These are phyloP conservation scores for Drosophila meridiana DNA, from an alignment of 2,888 invertebrate species.

Conservation along the genomic window DNA sequence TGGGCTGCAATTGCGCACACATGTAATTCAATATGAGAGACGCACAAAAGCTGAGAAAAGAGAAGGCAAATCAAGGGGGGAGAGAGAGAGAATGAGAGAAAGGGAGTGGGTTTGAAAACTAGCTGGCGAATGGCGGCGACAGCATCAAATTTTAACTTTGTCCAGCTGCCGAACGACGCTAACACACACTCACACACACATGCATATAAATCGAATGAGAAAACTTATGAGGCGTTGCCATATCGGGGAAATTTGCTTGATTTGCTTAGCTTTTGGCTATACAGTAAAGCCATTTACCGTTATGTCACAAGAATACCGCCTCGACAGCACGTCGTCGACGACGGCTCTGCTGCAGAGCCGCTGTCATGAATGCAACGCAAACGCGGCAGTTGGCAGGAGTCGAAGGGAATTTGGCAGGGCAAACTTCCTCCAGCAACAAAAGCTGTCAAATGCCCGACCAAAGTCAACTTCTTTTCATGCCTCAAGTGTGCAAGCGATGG, in stretches of 20 bases:
- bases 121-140: slow-evolving; percentile 42
- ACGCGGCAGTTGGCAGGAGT: slow-evolving; percentile 9
- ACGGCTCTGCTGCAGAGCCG: slow-evolving; percentile 16
- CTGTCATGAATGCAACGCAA: slow-evolving; percentile 46
- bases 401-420: not conserved
- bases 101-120: not conserved
- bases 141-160: slow-evolving; percentile 42
- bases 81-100: not conserved
- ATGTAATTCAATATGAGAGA: slow-evolving; percentile 32
- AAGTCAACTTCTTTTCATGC: slow-evolving; percentile 55
- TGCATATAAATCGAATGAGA: slow-evolving; percentile 14
- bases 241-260: slow-evolving; percentile 57
- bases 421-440: slow-evolving; percentile 37
- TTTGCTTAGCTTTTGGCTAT: slow-evolving; percentile 62
- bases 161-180: slow-evolving; percentile 26
- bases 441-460: slow-evolving; percentile 47
- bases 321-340: slow-evolving; percentile 10
- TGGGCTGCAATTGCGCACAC: slow-evolving; percentile 43
- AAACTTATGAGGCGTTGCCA: slow-evolving; percentile 36
- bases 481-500: slow-evolving; percentile 38
- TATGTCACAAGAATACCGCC: slow-evolving; percentile 40
- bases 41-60: slow-evolving; percentile 1
- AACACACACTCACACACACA: slow-evolving; percentile 6
- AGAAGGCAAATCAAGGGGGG: not conserved
- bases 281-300: slow-evolving; percentile 72